Base-by-base conservation (phyloP, 2,888 invertebrate species). In the Tenthredo amoena region DNA sequence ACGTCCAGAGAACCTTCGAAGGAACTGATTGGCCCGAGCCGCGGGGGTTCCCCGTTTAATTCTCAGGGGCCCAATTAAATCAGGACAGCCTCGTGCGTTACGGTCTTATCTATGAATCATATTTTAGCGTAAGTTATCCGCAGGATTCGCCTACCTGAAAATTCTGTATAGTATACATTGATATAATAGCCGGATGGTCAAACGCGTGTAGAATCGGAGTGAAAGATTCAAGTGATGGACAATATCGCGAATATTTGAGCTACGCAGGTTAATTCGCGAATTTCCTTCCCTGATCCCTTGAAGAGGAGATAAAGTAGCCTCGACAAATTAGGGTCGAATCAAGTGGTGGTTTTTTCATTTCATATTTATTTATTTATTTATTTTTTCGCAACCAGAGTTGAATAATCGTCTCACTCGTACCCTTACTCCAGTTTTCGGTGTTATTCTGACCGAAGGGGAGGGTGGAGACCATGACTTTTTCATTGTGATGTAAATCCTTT, bases 1-100 rank as follows among this genome's bases (percentile, higher is more conserved):
- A 87, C 89, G 89, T 87, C 88, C 88, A 87, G 58, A 15, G 87
- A 85, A 86, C 86, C 87, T 87, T 87, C 87, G 88, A 86, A 88
- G 88, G 89, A 90, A 88, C 88, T 90, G 90, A 90, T 91, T 90
- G 91, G 89, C 87, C 88, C 87, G 86, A 89, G 87, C 89, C 88
- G 88, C 88, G 88, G 91, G 90, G 91, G 89, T 90, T 90, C 34
- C 90, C 88, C 86, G 87, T 89, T 90, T 90, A 90, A 91, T 92
- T 91, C 91, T 88, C 88, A 85, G 89, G 88, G 89, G 90, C 87
- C 89, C 89, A 90, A 90, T 90, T 89, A 90, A 90, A 90, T 90
- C 88, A 89, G 88, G 87, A 88, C 86, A 88, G 86, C 87, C 90
- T 88, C 88, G 87, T 88, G 89, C 89, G 89, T 91, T 91, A 92